Base-by-base conservation (phyloP, 2,797 vertebrate species). In the Dendrocincla fuliginosa region DNA sequence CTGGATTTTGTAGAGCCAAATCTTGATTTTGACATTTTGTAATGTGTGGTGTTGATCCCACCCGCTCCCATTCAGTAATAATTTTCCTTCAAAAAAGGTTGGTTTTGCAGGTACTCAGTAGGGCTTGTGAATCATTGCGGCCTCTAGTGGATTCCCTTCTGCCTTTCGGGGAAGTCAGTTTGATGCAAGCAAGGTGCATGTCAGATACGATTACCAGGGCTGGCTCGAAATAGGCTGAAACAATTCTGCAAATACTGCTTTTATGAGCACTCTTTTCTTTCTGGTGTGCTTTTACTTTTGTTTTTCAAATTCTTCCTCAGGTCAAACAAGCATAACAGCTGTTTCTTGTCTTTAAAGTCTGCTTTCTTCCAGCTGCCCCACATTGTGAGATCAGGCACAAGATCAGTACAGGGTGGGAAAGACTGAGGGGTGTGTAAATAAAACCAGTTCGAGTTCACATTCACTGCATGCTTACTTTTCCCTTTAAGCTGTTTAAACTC, bases 321-420 rank as follows among this genome's bases (percentile, higher is more conserved):
- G 92, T 96, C 13, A 39, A 87, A 82, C 19, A 94, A 80, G 19
- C 39, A 11, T 42, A 93, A 49, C 71, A 91, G 87, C 68, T 96
- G 85, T 82, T 97, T 80, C 69, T 78, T 94, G 61, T 85, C 85
- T 74, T n/a, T 71, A 25, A 74, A 92, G 15, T 25, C 30, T 82
- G 25, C 60, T 75, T 89, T 90, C 6, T 44, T 82, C 39, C 71
- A 90, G 69, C 80, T 93, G 87, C 39, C 60, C 53, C 61, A 23
- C 41, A 12, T 33, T 91, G 53, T 90, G 65, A 91, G 85, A 77
- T 80, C 74, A 90, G 70, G 56, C 60, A 67, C 57, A 57, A 37
- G 63, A 90, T 50, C 1, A 6, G 52, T 76, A 49, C 16, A 73
- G 50, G 61, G 24, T 89, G 30, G 44, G 50, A 91, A 84, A 59